A percentile compares a stretch with the other conserved stretches of the same genome.
Evolutionary conservation across 92 coral and sea anemone species (phyloP).

Genomic region (Ricordea florida): DNA sequence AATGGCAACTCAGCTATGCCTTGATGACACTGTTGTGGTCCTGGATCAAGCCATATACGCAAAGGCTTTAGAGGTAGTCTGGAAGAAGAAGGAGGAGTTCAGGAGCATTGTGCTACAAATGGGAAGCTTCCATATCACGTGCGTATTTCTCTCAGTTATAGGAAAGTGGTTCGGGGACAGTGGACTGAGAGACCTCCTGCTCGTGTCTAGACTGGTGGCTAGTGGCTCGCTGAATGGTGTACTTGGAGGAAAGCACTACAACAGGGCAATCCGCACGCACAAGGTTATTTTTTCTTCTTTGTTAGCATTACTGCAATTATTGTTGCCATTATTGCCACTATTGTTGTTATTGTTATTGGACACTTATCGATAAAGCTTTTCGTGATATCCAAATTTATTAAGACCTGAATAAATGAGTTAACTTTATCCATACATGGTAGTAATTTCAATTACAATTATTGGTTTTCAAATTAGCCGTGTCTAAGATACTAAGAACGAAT

Average conservation of each 20-base stretch:
- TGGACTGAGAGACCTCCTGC: slow-evolving; percentile 57
- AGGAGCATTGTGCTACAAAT: slow-evolving; percentile 33
- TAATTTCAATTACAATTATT: too few relatives aligned
- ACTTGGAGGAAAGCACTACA: slow-evolving; percentile 66
- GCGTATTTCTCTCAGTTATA: slow-evolving; percentile 48
- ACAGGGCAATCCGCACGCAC: slow-evolving; percentile 61
- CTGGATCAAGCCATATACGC: slow-evolving; percentile 56
- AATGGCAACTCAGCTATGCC: slow-evolving; percentile 43
- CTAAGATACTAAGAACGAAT: too few relatives aligned
- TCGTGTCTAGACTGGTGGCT: slow-evolving; percentile 55
- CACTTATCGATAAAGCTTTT: too few relatives aligned
- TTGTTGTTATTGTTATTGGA: too few relatives aligned
- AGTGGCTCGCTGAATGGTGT: slow-evolving; percentile 70
- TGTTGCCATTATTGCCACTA: too few relatives aligned
- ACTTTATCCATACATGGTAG: too few relatives aligned
- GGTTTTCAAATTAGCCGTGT: too few relatives aligned
- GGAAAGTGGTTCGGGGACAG: slow-evolving; percentile 51
- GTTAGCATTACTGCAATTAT: too few relatives aligned
- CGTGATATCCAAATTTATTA: too few relatives aligned
- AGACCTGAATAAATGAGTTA: too few relatives aligned
- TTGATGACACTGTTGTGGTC: slow-evolving; percentile 39
- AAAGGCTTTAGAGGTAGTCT: slow-evolving; percentile 52
- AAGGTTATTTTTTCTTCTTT: slow-evolving; percentile 14
- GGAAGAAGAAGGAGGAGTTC: slow-evolving; percentile 46
- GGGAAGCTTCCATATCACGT: slow-evolving; percentile 48